A percentile compares a stretch with the other conserved stretches of the same genome.
Conservation (phyloP, 2,888 invertebrate species). For the Rhorus exstirpatorius region DNA sequence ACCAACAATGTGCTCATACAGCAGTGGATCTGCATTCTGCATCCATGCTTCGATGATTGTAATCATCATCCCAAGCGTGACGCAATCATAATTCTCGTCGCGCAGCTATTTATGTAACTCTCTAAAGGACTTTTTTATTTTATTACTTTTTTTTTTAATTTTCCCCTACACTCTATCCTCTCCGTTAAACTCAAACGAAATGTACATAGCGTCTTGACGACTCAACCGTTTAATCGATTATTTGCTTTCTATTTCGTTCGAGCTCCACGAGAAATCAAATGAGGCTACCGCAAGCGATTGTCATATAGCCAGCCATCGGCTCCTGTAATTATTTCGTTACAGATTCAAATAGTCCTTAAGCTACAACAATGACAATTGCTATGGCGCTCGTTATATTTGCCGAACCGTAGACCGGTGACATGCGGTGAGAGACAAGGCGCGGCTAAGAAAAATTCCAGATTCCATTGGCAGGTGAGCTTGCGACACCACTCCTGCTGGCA, state of each 20-base stretch:
- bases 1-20: conserved; percentile 58
- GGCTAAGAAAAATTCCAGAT: conserved; percentile 13
- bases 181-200: conserved; percentile 8
- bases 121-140: conserved; percentile 28
- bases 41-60: conserved; percentile 62
- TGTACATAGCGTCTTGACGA: conserved; percentile 10
- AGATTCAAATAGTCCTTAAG: not conserved
- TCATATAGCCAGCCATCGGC: not conserved
- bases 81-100: conserved; percentile 62
- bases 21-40: conserved; percentile 46
- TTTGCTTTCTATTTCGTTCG: conserved; percentile 17
- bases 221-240: not conserved
- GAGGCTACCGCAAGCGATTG: not conserved
- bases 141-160: conserved; percentile 27
- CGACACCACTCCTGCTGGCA: conserved; percentile 52
- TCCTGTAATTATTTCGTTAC: not conserved
- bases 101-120: conserved; percentile 57
- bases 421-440: conserved; percentile 1
- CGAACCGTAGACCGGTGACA: not conserved
- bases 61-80: conserved; percentile 60
- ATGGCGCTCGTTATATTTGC: not conserved
- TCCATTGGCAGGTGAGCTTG: conserved; percentile 7
- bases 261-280: not conserved
- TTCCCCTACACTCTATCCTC: conserved; percentile 20
- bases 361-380: not conserved